A percentile compares a stretch with the other conserved stretches of the same genome.
Conservation (phyloP, 2,888 invertebrate species). For the Acleris literana region DNA sequence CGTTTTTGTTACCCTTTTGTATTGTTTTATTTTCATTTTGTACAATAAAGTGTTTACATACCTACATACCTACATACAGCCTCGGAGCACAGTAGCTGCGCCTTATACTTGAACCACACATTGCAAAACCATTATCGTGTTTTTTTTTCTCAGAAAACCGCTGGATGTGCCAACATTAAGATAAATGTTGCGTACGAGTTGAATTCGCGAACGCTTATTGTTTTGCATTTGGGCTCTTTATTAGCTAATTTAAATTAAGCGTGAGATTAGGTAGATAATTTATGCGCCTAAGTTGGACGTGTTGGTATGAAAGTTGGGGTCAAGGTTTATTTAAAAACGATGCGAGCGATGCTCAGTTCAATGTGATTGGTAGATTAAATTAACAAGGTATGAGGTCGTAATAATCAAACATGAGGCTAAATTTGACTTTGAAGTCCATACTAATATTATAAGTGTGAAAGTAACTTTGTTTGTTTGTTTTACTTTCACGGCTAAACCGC, state of each 20-base stretch:
- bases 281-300: too few species aligned
- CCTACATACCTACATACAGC: not conserved
- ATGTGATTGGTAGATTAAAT: too few species aligned
- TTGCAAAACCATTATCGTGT: constrained; percentile 31
- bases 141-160: constrained; percentile 40
- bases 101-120: constrained; percentile 7
- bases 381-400: too few species aligned
- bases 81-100: not conserved
- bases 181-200: constrained; percentile 33
- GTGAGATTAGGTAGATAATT: not conserved
- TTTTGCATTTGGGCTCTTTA: constrained; percentile 22
- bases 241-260: constrained; percentile 33
- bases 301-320: constrained; percentile 1
- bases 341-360: too few species aligned
- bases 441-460: too few species aligned
- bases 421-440: too few species aligned
- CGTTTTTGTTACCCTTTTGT: too few species aligned
- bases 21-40: too few species aligned
- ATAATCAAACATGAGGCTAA: too few species aligned
- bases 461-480: too few species aligned
- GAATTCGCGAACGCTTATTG: constrained; percentile 21
- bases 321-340: not conserved
- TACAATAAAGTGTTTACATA: too few species aligned
- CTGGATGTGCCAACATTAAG: constrained; percentile 38
- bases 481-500: too few species aligned